These are phyloP conservation scores for Sinhomidia bicolor DNA, from an alignment of 2,888 invertebrate genomes.

Conservation along the genomic window DNA sequence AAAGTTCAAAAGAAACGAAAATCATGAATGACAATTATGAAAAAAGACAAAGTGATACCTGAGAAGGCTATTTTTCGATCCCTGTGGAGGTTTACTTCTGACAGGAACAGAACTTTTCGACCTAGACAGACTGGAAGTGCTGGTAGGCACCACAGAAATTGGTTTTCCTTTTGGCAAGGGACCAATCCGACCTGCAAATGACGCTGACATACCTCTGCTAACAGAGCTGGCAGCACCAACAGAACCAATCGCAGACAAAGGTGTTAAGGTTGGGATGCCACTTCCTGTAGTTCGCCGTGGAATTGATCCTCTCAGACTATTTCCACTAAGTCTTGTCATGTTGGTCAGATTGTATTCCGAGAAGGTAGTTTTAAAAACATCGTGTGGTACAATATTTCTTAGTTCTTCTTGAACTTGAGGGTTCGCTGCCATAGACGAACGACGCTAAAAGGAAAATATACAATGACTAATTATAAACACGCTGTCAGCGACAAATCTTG, in stretches of 20 bases:
- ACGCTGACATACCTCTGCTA: background rate
- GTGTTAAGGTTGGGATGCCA: constrained; percentile 44
- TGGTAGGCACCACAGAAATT: too few relatives aligned
- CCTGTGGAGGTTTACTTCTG: too few relatives aligned
- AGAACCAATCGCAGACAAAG: background rate
- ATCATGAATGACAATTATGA: too few relatives aligned
- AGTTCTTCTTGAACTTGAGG: constrained; percentile 51
- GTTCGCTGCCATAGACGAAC: constrained; percentile 23
- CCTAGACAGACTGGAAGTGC: too few relatives aligned
- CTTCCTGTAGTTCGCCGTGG: background rate
- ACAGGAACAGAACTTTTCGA: too few relatives aligned
- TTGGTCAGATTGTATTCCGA: constrained; percentile 23
- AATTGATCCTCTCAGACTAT: constrained; percentile 29
- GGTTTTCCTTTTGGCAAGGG: too few relatives aligned
- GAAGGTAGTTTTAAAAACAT: background rate
- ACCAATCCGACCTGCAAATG: too few relatives aligned
- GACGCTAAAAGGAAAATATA: constrained; percentile 29
- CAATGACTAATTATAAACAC: too few relatives aligned
- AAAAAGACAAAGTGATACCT: background rate
- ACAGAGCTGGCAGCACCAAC: background rate
- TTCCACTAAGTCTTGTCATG: constrained; percentile 45
- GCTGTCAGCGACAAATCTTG: too few relatives aligned
- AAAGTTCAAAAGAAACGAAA: too few relatives aligned
- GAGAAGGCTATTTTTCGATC: too few relatives aligned
- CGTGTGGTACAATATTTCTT: background rate